Evolutionary conservation across 2,113 vertebrate species (phyloP).

Genomic region (Poeciliopsis retropinna): DNA sequence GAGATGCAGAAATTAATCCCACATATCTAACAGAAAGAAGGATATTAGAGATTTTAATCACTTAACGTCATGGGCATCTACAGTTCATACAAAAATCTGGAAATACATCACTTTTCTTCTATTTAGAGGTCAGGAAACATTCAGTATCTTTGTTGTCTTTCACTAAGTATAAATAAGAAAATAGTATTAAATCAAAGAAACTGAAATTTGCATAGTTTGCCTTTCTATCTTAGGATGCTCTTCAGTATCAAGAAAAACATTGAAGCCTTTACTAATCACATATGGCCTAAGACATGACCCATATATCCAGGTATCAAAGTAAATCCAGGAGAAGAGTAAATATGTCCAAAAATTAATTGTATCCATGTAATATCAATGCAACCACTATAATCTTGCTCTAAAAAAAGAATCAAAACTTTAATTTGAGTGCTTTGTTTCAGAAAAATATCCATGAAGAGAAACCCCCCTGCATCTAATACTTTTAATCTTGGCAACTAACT

Average conservation of each 20-base stretch:
- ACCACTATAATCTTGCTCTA: too few species aligned
- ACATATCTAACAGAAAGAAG: neutral
- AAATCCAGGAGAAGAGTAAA: neutral
- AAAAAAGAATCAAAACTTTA: too few species aligned
- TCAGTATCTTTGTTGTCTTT: neutral
- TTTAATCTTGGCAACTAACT: too few species aligned
- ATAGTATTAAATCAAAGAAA: neutral
- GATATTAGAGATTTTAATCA: conserved; percentile 5
- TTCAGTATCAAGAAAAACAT: too few species aligned
- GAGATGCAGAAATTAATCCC: conserved; percentile 17
- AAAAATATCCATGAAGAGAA: too few species aligned
- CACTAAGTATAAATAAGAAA: neutral
- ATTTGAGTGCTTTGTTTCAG: too few species aligned
- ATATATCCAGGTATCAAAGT: neutral
- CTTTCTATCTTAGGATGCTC: too few species aligned
- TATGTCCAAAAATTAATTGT: neutral
- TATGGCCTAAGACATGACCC: too few species aligned
- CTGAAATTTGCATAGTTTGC: too few species aligned
- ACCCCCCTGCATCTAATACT: too few species aligned
- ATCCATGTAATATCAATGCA: neutral
- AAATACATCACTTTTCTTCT: neutral
- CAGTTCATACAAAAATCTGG: conserved; percentile 10
- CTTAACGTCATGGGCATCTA: neutral
- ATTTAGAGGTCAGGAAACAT: neutral
- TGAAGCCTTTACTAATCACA: too few species aligned